Base-by-base conservation (phyloP, 2,888 invertebrate species). In the Xylota sylvarum region DNA sequence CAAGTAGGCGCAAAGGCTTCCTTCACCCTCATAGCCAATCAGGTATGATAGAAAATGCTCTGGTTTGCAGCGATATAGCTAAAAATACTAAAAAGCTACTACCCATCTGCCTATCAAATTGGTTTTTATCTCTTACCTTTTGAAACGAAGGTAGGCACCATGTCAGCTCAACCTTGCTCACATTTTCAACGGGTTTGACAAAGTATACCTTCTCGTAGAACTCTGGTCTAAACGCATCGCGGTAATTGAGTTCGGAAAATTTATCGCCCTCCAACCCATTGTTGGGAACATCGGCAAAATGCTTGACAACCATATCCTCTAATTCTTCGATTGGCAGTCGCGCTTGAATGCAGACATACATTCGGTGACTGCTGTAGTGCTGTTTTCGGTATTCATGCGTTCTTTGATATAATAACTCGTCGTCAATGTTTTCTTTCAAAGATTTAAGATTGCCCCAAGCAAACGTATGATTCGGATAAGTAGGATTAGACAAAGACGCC, bases 11-110 rank as follows among this genome's bases (percentile, higher is more conserved):
- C 96, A 94, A n/a, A 97, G 92, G 88, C 97, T 97, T 74, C 97
- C 97, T 89, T 95, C 95, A 0, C 98, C 98, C 92, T 98, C 97
- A 91, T 98, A 96, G 0, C 97, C 97, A 4, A 98, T 92, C n/a
- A 98, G 91, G 92, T 95, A 95, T 0, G 96, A 95, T 4, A 98
- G 92, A 90, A 97, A 98, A 82, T 96, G 93, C 81, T 95, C 92
- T 30, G 94, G 93, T 62, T 93, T 93, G 73, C 90, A 90, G 87
- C 90, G 91, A 88, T 92, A 93, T 48, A 90, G 89, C 82, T 90
- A 37, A 0, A 69, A 82, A 60, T 70, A 81, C 9, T 35, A 60
- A 35, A 30, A n/a, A 1, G 5, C 52, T 23, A 72, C 9, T 62
- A 5, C 12, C 32, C 9, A 56, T 17, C 37, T 10, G 32, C 1